Evolutionary conservation across 2,113 vertebrate species (phyloP).

Genomic region (Cyanocitta stelleri): DNA sequence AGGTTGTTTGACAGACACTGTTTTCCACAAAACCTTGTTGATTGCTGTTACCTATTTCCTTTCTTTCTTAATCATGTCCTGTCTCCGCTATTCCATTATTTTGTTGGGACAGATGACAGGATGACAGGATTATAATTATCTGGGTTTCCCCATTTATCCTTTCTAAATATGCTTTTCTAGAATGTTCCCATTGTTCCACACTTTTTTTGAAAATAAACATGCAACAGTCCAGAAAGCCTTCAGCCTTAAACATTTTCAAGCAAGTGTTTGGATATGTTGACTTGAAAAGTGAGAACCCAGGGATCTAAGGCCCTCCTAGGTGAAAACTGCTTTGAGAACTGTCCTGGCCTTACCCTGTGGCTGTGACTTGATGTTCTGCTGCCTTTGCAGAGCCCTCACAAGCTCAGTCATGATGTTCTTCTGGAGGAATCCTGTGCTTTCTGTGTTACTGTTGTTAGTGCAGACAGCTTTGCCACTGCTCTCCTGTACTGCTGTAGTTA

Average conservation of each 20-base stretch:
- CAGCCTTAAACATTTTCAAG: not conserved
- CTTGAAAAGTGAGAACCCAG: not conserved
- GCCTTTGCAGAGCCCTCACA: not conserved
- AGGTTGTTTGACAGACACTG: constrained; percentile 35
- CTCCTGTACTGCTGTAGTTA: not conserved
- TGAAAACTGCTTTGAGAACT: not conserved
- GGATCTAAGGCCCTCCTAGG: not conserved
- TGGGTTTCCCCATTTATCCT: constrained; percentile 36
- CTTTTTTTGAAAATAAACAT: not conserved
- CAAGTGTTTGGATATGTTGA: not conserved
- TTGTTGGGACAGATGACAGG: constrained; percentile 34
- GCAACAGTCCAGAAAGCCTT: not conserved
- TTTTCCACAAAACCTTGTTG: constrained; percentile 49
- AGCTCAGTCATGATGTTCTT: not conserved
- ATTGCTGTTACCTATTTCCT: constrained; percentile 46
- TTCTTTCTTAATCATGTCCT: constrained; percentile 61
- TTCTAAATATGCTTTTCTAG: constrained; percentile 40
- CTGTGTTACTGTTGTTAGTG: not conserved
- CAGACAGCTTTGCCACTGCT: not conserved
- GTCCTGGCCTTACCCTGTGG: not conserved
- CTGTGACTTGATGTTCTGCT: not conserved
- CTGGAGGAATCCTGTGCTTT: not conserved
- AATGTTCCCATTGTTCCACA: constrained; percentile 25
- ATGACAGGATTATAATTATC: constrained; percentile 20
- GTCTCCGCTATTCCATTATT: constrained; percentile 3